Base-by-base conservation (phyloP, 2,113 vertebrate species). In the Onychostruthus taczanowskii region DNA sequence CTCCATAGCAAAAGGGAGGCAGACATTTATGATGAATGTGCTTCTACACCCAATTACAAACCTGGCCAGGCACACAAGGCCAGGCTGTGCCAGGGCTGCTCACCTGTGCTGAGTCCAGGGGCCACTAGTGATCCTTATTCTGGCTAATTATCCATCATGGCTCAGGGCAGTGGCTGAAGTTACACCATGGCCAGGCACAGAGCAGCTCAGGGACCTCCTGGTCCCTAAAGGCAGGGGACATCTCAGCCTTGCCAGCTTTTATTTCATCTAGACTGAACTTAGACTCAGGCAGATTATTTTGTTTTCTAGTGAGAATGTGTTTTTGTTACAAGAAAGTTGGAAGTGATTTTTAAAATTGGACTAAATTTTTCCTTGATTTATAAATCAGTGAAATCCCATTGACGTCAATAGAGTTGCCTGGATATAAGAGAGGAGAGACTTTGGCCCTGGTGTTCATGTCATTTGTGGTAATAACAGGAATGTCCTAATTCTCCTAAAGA, bases 391-490 rank as follows among this genome's bases (percentile, higher is more conserved):
- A 92, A 93, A 95, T 96, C 90, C 92, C 68, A 93, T 50, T 96
- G 95, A 96, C 94, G 94, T 97, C 96, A 97, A 53, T 58, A n/a
- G 80, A 90, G 94, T 86, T 94, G 96, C 86, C 80, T 92, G 92
- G 92, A 72, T 96, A 93, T 90, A 93, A 94, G 91, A 85, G 87
- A 70, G 79, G 93, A 94, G 73, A 92, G 88, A 64, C 79, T 96
- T 93, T 95, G 95, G 93, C 93, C 76, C 61, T 69, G 49, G 61
- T 66, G 77, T 24, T 95, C 81, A 20, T 94, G 75, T 74, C 58
- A 84, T 96, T 95, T 96, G 96, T 95, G 95, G 95, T 95, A 95
- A 94, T 94, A 81, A 86, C 86, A 94, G 83, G 95, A 95, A 96
- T 96, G 95, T 95, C 76, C 85, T 96, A 92, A 96, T 93, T 94